These are phyloP conservation scores for Mesembrinibis cayennensis DNA, from an alignment of 2,113 vertebrate genomes.

Conservation along the genomic window DNA sequence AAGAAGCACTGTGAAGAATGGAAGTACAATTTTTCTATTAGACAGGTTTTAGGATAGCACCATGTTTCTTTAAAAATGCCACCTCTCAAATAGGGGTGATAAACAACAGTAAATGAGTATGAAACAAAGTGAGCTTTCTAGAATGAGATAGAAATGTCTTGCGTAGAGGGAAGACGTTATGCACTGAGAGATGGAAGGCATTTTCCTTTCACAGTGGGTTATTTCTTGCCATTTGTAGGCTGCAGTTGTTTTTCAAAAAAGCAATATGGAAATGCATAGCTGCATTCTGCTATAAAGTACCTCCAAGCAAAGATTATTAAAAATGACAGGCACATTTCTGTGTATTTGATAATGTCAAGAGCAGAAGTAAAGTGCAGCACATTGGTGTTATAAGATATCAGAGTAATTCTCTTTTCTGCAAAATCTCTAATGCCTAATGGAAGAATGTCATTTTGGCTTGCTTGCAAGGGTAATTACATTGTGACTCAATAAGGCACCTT, in stretches of 20 bases:
- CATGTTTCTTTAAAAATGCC: background rate
- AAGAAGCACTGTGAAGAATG: background rate
- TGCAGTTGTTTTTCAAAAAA: background rate
- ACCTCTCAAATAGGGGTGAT: background rate
- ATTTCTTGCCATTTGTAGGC: conserved; percentile 14
- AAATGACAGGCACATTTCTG: conserved; percentile 26
- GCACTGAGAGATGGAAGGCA: background rate
- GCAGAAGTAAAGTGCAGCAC: background rate
- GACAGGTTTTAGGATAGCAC: background rate
- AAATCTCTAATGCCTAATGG: background rate
- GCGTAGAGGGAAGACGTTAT: background rate
- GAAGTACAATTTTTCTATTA: background rate
- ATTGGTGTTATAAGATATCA: background rate
- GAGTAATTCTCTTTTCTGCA: conserved; percentile 17
- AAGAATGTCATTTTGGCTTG: background rate
- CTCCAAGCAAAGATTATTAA: conserved; percentile 10
- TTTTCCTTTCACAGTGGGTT: conserved; percentile 20
- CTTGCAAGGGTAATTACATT: background rate
- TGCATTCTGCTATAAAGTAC: background rate
- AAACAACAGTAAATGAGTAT: background rate
- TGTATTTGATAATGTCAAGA: conserved; percentile 15
- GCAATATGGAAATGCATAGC: background rate
- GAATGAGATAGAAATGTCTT: conserved; percentile 8
- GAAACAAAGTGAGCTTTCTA: conserved; percentile 26
- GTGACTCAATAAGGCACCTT: background rate